Base-by-base conservation (phyloP, 2,113 vertebrate genomes). In the Hemicordylus capensis region DNA sequence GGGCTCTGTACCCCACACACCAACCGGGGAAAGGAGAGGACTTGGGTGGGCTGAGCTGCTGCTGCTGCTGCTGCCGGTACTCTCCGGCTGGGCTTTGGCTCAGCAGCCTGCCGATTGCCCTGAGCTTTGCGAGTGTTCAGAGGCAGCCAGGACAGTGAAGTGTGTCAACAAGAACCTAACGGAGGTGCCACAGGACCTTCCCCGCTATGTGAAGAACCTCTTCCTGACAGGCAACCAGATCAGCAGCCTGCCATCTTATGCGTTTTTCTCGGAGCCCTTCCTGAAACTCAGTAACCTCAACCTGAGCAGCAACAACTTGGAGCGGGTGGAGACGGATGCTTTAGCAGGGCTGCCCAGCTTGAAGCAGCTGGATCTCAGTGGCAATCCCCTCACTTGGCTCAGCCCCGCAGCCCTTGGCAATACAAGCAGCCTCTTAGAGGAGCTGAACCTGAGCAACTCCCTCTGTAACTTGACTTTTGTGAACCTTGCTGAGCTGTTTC, bases 171-270 rank as follows among this genome's bases (percentile, higher is more conserved):
- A 95, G 89, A 95, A 96, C 88, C 96, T 99, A 91, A 94, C 89
- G 17, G 93, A 78, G 3, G 95, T 99, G 90, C 98, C 98, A 0
- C 88, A 76, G 26, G 94, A 96, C 74, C 89, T 99, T 73, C 98
- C 98, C 2, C 28, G 20, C 46, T 96, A 97, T 28, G 97, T 97
- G 76, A 97, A 94, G 91, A 94, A 26, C 74, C 95, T 99, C 83
- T 96, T 97, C 89, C 92, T 99, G 89, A 98, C 96, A 1, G 97
- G 98, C 79, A 98, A 97, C 91, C 87, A 75, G 31, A 97, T 99
- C 84, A 82, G 63, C 3, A 61, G 58, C 20, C 94, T 99, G 66
- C 91, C 89, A 0, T 34, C 89, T 26, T 94, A 93, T 22, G 97
- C 98, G 46, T 98, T 99, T 88, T 89, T 96, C 4, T 91, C 97